Evolutionary conservation across 2,113 vertebrate species (phyloP).

Genomic region (Nannospalax galili): DNA sequence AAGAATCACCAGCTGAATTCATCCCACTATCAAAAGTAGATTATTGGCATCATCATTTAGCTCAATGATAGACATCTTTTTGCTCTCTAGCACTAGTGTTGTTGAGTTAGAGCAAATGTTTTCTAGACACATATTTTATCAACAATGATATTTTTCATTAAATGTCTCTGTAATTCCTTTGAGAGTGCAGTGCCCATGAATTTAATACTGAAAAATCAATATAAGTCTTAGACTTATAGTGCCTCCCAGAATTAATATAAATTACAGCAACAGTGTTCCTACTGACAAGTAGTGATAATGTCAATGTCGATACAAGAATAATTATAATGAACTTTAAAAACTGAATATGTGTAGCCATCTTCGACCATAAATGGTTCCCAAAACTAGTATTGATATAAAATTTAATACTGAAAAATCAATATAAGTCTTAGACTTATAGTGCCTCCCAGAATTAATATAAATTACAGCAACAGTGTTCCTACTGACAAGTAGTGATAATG

Average conservation of each 20-base stretch:
- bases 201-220: background rate
- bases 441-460: background rate
- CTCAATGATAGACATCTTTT: background rate
- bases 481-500: background rate
- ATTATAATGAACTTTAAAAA: background rate
- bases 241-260: background rate
- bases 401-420: background rate
- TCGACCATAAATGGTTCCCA: background rate
- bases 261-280: background rate
- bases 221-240: background rate
- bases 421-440: background rate
- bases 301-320: background rate
- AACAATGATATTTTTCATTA: background rate
- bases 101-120: background rate
- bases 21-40: background rate
- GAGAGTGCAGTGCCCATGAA: background rate
- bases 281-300: background rate
- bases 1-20: background rate
- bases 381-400: background rate
- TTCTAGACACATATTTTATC: background rate
- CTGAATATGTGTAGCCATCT: background rate
- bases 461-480: background rate
- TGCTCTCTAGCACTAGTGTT: background rate
- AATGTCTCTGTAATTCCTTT: background rate
- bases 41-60: background rate